These are phyloP conservation scores for Chrysomallon squamiferum DNA, from an alignment of 1,140 invertebrate genomes.

Conservation along the genomic window DNA sequence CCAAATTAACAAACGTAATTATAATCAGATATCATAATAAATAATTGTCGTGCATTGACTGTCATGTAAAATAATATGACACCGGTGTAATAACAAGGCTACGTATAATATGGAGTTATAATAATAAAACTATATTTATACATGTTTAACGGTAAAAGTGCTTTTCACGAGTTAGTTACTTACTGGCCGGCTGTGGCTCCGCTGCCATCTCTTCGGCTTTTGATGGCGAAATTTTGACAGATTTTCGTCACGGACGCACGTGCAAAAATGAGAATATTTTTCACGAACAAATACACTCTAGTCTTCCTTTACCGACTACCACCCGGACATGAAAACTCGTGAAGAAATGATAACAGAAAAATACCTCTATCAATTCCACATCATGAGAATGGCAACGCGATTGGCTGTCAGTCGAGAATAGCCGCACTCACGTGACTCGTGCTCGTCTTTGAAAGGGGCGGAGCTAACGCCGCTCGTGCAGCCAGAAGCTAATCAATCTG, in stretches of 20 bases:
- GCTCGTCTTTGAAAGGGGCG: not conserved
- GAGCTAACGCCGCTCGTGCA: not conserved
- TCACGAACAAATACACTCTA: no score
- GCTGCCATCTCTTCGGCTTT: slow-evolving; percentile 68
- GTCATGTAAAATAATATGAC: no score
- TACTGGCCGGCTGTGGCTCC: slow-evolving; percentile 66
- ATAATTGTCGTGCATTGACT: no score
- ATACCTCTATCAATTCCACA: slow-evolving; percentile 10
- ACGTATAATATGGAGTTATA: no score
- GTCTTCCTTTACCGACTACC: not conserved
- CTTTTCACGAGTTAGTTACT: no score
- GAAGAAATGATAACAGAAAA: slow-evolving; percentile 4
- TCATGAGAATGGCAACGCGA: not conserved
- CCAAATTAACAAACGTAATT: no score
- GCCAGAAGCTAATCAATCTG: not conserved
- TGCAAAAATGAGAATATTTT: not conserved
- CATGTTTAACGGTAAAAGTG: no score
- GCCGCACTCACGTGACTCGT: not conserved
- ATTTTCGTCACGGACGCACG: slow-evolving; percentile 9
- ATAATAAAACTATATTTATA: no score
- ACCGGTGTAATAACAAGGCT: no score
- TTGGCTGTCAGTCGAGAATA: not conserved
- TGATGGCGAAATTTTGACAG: slow-evolving; percentile 70
- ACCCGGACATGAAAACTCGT: slow-evolving; percentile 3
- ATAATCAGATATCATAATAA: no score